Evolutionary conservation across 2,888 invertebrate species (phyloP).

Genomic region (Pristionchus fissidentatus): DNA sequence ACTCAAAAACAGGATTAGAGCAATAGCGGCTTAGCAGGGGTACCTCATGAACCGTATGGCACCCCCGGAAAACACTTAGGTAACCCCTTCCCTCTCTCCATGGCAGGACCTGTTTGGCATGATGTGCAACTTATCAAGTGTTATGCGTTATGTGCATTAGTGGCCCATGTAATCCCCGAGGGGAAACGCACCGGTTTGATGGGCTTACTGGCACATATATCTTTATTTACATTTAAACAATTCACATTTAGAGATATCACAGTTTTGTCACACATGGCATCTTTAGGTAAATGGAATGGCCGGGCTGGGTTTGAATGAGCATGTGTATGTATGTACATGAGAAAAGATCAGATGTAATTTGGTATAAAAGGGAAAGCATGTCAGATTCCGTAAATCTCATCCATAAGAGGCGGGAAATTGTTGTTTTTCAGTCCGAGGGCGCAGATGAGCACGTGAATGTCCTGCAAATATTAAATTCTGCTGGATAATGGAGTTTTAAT

Average conservation of each 20-base stretch:
- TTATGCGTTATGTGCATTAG: background rate
- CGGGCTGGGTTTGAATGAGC: background rate
- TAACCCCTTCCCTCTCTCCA: constrained; percentile 25
- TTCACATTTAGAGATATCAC: background rate
- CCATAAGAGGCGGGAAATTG: background rate
- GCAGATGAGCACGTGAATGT: background rate
- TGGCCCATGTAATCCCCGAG: too few relatives aligned
- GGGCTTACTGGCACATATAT: too few relatives aligned
- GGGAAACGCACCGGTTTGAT: too few relatives aligned
- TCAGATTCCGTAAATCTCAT: background rate
- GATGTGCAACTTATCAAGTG: constrained; percentile 21
- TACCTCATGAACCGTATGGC: background rate
- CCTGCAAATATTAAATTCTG: constrained; percentile 25
- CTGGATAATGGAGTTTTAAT: background rate
- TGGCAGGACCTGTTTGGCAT: constrained; percentile 18
- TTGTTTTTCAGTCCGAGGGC: background rate
- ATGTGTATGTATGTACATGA: too few relatives aligned
- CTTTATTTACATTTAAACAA: too few relatives aligned
- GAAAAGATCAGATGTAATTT: background rate
- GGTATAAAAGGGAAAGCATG: background rate
- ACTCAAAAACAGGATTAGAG: too few relatives aligned
- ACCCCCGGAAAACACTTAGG: constrained; percentile 26
- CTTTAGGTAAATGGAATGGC: too few relatives aligned
- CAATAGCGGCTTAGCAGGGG: too few relatives aligned
- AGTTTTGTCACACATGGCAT: too few relatives aligned